Base-by-base conservation (phyloP, 2,113 vertebrate genomes). In the Andinoacara biseriatus region DNA sequence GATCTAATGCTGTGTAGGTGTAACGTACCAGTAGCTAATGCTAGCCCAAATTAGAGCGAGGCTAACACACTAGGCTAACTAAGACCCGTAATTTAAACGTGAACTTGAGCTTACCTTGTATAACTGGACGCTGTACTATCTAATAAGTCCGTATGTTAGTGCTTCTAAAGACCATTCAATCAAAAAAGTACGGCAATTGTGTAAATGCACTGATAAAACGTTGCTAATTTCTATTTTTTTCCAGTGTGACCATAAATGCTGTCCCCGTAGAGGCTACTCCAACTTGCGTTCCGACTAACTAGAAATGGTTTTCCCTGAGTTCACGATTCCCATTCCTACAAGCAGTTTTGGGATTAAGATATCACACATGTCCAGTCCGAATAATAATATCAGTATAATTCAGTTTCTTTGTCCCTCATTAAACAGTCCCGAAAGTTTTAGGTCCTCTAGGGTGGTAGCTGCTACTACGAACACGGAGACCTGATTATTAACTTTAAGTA, bases 201-300 rank as follows among this genome's bases (percentile, higher is more conserved):
- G 75, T 74, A 89, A 85, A 89, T 89, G 57, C 87, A 80, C 72
- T 58, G 86, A 88, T 88, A 91, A 72, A 92, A 88, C 78, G 87
- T 43, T 93, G 80, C 87, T 94, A 90, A 94, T 94, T 92, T 93
- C 49, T 81, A 91, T 87, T 89, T 92, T 93, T 92, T 92, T 87
- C 80, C 78, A 91, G 93, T 89, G 95, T 92, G 79, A 90, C 92
- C 84, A 80, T 77, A 81, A 94, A 87, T 74, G 62, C 56, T 57
- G 69, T 85, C 91, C 94, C 89, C 85, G 59, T 43, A 82, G 65
- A 75, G 15, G 15, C 24, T 20, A 22, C 59, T 59, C 5, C n/a
- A 76, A 69, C 46, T 17, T 78, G 31, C 29, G 93, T 74, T 65
- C 74, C 79, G n/a, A 22, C 26, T 10, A 40, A 5, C 40, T 22